A percentile compares a stretch with the other conserved stretches of the same genome.
These are phyloP conservation scores for Microtus richardsoni DNA, from an alignment of 2,113 vertebrate genomes.

Conservation along the genomic window DNA sequence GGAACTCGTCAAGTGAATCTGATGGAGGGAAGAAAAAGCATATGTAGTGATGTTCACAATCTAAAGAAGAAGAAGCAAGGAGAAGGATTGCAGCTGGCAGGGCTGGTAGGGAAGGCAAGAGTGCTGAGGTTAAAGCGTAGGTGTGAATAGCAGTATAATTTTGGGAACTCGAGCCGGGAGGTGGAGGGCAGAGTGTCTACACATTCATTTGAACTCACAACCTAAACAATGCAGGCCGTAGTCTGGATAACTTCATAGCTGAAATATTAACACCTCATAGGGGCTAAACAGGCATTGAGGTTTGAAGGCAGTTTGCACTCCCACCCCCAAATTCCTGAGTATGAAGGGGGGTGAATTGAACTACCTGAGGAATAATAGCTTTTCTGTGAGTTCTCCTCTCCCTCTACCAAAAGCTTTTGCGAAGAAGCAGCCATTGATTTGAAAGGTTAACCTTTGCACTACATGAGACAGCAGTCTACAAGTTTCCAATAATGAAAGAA, in stretches of 20 bases:
- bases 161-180: conserved; percentile 81
- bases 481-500: neutral
- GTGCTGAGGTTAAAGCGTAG: conserved; percentile 84
- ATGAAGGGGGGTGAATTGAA: conserved; percentile 72
- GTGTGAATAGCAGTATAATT: conserved; percentile 87
- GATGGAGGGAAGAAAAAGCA: conserved; percentile 76
- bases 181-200: conserved; percentile 77
- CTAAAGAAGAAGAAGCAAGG: conserved; percentile 80
- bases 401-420: conserved; percentile 57
- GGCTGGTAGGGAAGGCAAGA: conserved; percentile 71
- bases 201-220: conserved; percentile 84
- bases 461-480: conserved; percentile 63
- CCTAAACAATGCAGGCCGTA: conserved; percentile 79
- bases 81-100: conserved; percentile 81
- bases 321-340: conserved; percentile 25
- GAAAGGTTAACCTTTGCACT: conserved; percentile 79
- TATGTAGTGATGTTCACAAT: conserved; percentile 80
- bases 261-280: conserved; percentile 83
- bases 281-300: conserved; percentile 74
- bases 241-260: conserved; percentile 82
- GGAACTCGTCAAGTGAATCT: conserved; percentile 81
- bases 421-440: conserved; percentile 76
- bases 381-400: conserved; percentile 75
- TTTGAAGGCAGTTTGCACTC: conserved; percentile 32
- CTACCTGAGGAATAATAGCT: conserved; percentile 69